Conservation (phyloP, 1,140 invertebrate species). For the Sinonovacula constricta region DNA sequence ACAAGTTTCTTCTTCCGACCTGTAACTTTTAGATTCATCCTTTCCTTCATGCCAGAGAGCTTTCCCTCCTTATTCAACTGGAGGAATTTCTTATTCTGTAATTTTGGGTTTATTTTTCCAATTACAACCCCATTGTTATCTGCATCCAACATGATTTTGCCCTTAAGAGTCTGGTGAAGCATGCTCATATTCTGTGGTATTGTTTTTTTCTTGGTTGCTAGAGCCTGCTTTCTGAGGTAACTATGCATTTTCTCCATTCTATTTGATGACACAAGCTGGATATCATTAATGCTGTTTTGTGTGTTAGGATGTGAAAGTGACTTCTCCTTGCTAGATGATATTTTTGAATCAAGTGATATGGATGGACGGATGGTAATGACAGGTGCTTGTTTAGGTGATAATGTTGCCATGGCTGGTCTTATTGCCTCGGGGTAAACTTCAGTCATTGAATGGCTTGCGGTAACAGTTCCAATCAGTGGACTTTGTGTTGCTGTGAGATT, state of each 20-base stretch:
- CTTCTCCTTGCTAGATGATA: no score
- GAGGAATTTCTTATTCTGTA: neutral
- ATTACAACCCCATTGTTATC: constrained; percentile 1
- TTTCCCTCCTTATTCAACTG: no score
- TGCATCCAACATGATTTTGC: neutral
- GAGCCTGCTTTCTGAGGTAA: neutral
- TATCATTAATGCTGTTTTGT: neutral
- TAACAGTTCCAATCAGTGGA: no score
- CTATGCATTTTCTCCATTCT: neutral
- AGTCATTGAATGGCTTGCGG: no score
- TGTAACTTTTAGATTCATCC: neutral
- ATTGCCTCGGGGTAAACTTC: no score
- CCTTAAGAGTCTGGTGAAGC: neutral
- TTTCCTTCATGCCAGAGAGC: neutral
- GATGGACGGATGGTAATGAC: no score
- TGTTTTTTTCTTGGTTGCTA: neutral
- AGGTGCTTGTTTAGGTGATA: no score
- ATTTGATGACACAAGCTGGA: neutral
- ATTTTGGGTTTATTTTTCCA: neutral
- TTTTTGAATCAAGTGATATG: no score
- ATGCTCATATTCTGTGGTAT: neutral
- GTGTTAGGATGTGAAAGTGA: no score
- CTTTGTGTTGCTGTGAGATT: no score
- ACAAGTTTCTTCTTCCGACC: constrained; percentile 11
- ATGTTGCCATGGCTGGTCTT: no score